Percentiles rank a stretch among this genome's conserved stretches.
phyloP scores from a whole-genome alignment of 2,888 invertebrate genomes.

The Maniola hyperantus region DNA sequence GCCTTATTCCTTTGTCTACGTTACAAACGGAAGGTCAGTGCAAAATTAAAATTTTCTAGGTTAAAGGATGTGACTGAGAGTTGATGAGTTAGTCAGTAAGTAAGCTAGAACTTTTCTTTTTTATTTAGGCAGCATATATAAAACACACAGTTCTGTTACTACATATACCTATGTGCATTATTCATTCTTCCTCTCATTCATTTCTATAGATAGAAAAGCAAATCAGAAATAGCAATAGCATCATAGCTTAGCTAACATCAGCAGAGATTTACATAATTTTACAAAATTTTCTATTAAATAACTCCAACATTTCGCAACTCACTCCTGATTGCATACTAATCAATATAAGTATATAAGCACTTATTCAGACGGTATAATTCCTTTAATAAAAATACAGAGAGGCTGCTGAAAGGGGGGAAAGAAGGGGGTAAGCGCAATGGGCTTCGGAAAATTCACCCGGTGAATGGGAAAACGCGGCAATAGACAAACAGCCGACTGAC shows the following conservation, averaged over 20 bases:
- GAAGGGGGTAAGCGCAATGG: constrained; percentile 69
- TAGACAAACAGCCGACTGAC: constrained; percentile 77
- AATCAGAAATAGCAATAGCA: background rate
- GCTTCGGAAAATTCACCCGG: constrained; percentile 81
- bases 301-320: constrained; percentile 21
- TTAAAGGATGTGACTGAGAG: too few relatives aligned
- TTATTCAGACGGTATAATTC: constrained; percentile 78
- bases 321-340: constrained; percentile 58
- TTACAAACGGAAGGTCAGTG: too few relatives aligned
- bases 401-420: constrained; percentile 56
- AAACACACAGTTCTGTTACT: too few relatives aligned
- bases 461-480: constrained; percentile 80
- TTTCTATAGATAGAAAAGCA: background rate
- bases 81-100: too few relatives aligned
- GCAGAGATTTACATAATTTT: constrained; percentile 4
- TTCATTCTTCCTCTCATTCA: background rate
- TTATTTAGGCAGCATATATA: too few relatives aligned
- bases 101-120: too few relatives aligned
- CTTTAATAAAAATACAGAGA: constrained; percentile 79
- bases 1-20: too few relatives aligned
- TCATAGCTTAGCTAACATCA: background rate
- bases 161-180: too few relatives aligned
- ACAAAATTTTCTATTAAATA: constrained; percentile 14
- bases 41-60: too few relatives aligned
- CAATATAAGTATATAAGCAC: constrained; percentile 75